Evolutionary conservation across 2,797 vertebrate genomes (phyloP).

Genomic region (Parambassis ranga): DNA sequence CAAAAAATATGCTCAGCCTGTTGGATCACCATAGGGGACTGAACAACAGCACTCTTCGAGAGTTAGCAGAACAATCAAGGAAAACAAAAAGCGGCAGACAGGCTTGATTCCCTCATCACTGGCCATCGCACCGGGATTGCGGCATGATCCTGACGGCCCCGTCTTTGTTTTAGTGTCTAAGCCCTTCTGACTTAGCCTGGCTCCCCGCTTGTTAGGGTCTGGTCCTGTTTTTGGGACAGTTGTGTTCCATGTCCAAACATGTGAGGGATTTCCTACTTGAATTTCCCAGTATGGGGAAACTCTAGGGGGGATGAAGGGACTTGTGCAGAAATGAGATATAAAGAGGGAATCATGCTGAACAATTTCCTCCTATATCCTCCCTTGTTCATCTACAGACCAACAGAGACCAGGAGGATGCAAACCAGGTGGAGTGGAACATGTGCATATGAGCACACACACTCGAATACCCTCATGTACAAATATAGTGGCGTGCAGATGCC

Average conservation of each 20-base stretch:
- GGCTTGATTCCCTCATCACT: conserved; percentile 68
- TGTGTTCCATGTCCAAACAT: conserved; percentile 69
- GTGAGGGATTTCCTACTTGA: conserved; percentile 75
- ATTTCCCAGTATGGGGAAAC: conserved; percentile 53
- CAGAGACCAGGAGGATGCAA: conserved; percentile 44
- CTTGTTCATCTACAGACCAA: conserved; percentile 37
- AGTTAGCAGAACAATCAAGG: conserved; percentile 68
- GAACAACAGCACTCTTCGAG: conserved; percentile 50
- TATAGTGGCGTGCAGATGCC: too few relatives aligned
- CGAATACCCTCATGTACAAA: not conserved
- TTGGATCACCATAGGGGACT: conserved; percentile 53
- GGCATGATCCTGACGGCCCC: conserved; percentile 69
- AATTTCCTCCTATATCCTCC: conserved; percentile 74
- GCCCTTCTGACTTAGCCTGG: conserved; percentile 72
- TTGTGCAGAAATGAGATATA: conserved; percentile 76
- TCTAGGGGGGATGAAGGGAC: conserved; percentile 66
- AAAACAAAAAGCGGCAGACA: conserved; percentile 58
- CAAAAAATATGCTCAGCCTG: conserved; percentile 52
- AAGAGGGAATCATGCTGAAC: conserved; percentile 69
- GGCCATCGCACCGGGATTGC: conserved; percentile 66
- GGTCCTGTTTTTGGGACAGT: conserved; percentile 71
- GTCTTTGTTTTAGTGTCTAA: conserved; percentile 72
- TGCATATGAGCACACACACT: not conserved
- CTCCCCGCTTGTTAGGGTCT: conserved; percentile 67
- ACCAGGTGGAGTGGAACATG: conserved; percentile 24